Percentiles rank a stretch among this genome's conserved stretches.
phyloP scores from a whole-genome alignment of 2,888 invertebrate genomes.

The Leptopilina drosophilae region DNA sequence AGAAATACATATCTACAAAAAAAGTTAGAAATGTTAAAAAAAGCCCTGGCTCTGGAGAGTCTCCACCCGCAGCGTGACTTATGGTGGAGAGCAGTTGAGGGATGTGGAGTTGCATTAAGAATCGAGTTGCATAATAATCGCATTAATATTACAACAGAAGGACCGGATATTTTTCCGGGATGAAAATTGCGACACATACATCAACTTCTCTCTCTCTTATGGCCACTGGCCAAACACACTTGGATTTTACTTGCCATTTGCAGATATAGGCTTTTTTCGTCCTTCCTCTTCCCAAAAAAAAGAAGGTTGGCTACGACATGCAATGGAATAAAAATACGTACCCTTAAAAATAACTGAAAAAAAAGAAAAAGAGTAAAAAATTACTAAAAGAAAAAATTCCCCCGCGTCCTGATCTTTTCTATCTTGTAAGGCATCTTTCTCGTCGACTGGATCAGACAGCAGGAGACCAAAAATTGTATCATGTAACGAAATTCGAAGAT shows the following conservation, averaged over 20 bases:
- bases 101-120: conserved; percentile 21
- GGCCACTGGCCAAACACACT: conserved; percentile 11
- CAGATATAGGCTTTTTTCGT: conserved; percentile 2
- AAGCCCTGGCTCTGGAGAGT: not conserved
- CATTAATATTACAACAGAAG: conserved; percentile 27
- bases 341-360: too few relatives aligned
- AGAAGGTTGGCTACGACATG: not conserved
- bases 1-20: not conserved
- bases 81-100: not conserved
- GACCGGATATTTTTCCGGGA: conserved; percentile 27
- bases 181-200: conserved; percentile 29
- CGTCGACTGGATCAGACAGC: not conserved
- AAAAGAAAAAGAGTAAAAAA: not conserved
- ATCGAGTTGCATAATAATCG: conserved; percentile 31
- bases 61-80: conserved; percentile 31
- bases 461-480: conserved; percentile 19
- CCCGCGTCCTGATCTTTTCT: conserved; percentile 7
- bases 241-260: conserved; percentile 18
- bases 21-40: not conserved
- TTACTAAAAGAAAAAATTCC: not conserved
- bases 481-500: conserved; percentile 28
- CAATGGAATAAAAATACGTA: not conserved
- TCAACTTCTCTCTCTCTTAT: conserved; percentile 1
- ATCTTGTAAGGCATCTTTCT: conserved; percentile 1
- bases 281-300: too few relatives aligned